Conservation (phyloP, 2,113 vertebrate genomes). For the Microtus pennsylvanicus region DNA sequence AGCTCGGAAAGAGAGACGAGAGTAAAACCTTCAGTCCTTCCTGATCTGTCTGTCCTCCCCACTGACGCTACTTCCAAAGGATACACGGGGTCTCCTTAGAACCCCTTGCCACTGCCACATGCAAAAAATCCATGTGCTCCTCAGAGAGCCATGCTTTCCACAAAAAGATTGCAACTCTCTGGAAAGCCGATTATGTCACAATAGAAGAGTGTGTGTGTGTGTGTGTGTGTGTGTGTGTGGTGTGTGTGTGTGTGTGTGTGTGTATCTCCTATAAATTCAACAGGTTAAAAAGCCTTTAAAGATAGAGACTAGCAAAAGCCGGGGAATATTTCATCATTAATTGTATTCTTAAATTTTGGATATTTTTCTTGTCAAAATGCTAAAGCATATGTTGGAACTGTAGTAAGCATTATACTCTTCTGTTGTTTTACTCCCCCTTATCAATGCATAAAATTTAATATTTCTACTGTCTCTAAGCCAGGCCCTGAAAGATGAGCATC, state of each 20-base stretch:
- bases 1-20: constrained; percentile 58
- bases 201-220: neutral
- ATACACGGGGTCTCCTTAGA: constrained; percentile 32
- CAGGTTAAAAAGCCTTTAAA: neutral
- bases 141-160: constrained; percentile 17
- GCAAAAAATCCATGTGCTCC: neutral
- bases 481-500: neutral
- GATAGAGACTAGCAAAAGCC: neutral
- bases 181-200: neutral
- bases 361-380: constrained; percentile 29
- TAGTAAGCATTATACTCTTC: neutral
- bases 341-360: constrained; percentile 36
- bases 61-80: neutral
- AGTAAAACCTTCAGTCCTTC: constrained; percentile 70
- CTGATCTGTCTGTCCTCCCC: neutral
- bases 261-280: neutral
- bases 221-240: too few relatives aligned
- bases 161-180: neutral
- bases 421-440: neutral
- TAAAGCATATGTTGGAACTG: neutral
- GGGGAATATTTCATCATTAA: neutral
- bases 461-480: neutral
- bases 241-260: neutral
- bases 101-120: neutral
- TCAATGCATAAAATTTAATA: constrained; percentile 26